Conservation (phyloP, 2,888 invertebrate species). For the Minunthozetes semirufus region DNA sequence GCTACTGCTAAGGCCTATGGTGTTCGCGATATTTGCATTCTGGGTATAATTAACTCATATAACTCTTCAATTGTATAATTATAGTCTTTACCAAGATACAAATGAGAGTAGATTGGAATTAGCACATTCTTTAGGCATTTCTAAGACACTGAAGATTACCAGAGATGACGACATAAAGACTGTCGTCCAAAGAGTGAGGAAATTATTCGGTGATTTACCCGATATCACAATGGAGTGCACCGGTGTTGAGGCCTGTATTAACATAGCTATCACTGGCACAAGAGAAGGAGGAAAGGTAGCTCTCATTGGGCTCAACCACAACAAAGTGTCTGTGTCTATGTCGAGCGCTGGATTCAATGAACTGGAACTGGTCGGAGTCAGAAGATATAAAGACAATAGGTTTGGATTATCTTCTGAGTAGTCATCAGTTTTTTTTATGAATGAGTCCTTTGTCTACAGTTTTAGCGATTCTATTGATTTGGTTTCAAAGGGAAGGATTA, state of each 20-base stretch:
- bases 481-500: slow-evolving; percentile 39
- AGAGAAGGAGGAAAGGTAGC: slow-evolving; percentile 13
- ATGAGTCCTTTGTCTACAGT: too few relatives aligned
- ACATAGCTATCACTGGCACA: slow-evolving; percentile 46
- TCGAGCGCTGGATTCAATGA: slow-evolving; percentile 30
- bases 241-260: slow-evolving; percentile 47
- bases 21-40: too few relatives aligned
- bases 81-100: slow-evolving; percentile 46
- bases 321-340: slow-evolving; percentile 8
- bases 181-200: slow-evolving; percentile 21
- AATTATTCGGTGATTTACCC: slow-evolving; percentile 23
- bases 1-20: slow-evolving; percentile 46
- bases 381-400: too few relatives aligned
- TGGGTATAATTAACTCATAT: too few relatives aligned
- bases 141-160: slow-evolving; percentile 45
- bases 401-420: too few relatives aligned
- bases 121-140: slow-evolving; percentile 49
- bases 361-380: slow-evolving; percentile 18
- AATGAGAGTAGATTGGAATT: slow-evolving; percentile 46
- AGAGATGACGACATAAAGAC: slow-evolving; percentile 39
- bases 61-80: too few relatives aligned
- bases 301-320: not conserved
- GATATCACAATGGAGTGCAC: slow-evolving; percentile 50
- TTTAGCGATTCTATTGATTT: slow-evolving; percentile 37
- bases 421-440: too few relatives aligned